phyloP scores from a whole-genome alignment of 2,113 vertebrate genomes.

The Balaenoptera acutorostrata region DNA sequence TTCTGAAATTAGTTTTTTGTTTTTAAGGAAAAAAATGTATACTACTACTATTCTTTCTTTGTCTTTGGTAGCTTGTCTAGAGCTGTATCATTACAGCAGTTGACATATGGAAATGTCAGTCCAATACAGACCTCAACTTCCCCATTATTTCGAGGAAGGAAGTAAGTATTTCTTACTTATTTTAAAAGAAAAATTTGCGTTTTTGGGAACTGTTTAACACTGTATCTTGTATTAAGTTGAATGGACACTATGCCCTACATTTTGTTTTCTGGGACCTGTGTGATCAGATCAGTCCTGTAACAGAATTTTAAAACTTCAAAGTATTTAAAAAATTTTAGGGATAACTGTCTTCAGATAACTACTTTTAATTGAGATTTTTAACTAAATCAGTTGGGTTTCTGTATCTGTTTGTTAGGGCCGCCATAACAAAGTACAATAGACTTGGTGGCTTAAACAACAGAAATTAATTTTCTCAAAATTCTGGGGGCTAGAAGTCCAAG shows the following conservation, averaged over 20 bases:
- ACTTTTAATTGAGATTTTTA: slow-evolving; percentile 12
- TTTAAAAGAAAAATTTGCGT: slow-evolving; percentile 22
- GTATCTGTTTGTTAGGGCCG: not conserved
- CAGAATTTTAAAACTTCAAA: slow-evolving; percentile 8
- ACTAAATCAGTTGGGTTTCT: not conserved
- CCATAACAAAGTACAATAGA: not conserved
- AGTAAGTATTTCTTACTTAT: slow-evolving; percentile 79
- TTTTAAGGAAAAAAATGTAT: not conserved
- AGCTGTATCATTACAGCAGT: slow-evolving; percentile 64
- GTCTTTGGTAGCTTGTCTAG: slow-evolving; percentile 78
- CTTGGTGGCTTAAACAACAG: not conserved
- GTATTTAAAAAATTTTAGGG: not conserved
- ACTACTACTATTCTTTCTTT: slow-evolving; percentile 39
- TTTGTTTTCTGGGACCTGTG: not conserved
- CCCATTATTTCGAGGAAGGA: slow-evolving; percentile 78
- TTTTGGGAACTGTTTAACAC: not conserved
- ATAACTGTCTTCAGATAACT: not conserved
- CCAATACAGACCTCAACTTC: slow-evolving; percentile 41
- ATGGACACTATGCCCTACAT: not conserved
- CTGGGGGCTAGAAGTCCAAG: not conserved
- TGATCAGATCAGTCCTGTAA: not conserved
- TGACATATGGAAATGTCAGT: slow-evolving; percentile 63
- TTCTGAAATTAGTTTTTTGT: not conserved
- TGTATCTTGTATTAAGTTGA: slow-evolving; percentile 6
- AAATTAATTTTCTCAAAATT: not conserved